These are phyloP conservation scores for Leptodactylus fuscus DNA, from an alignment of 2,113 vertebrate species.

Conservation along the genomic window DNA sequence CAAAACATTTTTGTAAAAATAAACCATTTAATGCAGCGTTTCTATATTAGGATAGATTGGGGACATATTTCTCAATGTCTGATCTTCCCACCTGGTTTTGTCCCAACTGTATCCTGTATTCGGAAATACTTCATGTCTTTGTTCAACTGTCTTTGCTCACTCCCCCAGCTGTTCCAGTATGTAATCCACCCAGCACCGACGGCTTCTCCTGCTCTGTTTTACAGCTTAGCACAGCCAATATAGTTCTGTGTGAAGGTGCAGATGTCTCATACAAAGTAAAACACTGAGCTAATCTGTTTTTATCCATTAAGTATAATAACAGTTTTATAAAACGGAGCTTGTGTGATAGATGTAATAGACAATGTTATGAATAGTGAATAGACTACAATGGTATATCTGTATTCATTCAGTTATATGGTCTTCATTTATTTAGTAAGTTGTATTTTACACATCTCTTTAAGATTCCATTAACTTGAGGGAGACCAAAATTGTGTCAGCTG, in stretches of 20 bases:
- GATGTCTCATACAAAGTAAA: not conserved
- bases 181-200: constrained; percentile 35
- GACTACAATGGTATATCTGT: not conserved
- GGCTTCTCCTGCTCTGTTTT: constrained; percentile 27
- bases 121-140: constrained; percentile 37
- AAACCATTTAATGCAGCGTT: not conserved
- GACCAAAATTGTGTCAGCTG: too few species aligned
- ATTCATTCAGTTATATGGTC: not conserved
- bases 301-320: not conserved
- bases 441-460: too few species aligned
- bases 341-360: not conserved
- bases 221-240: constrained; percentile 11
- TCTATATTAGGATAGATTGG: constrained; percentile 18
- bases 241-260: not conserved
- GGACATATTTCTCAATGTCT: constrained; percentile 20
- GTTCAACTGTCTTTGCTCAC: constrained; percentile 22
- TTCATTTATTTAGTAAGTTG: too few species aligned
- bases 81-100: constrained; percentile 50
- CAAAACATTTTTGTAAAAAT: not conserved
- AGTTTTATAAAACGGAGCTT: not conserved
- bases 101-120: constrained; percentile 51
- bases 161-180: constrained; percentile 44
- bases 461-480: too few species aligned
- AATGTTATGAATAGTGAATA: not conserved
- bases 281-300: too few species aligned